These are phyloP conservation scores for Labeo rohita DNA, from an alignment of 2,113 vertebrate genomes.

Conservation along the genomic window DNA sequence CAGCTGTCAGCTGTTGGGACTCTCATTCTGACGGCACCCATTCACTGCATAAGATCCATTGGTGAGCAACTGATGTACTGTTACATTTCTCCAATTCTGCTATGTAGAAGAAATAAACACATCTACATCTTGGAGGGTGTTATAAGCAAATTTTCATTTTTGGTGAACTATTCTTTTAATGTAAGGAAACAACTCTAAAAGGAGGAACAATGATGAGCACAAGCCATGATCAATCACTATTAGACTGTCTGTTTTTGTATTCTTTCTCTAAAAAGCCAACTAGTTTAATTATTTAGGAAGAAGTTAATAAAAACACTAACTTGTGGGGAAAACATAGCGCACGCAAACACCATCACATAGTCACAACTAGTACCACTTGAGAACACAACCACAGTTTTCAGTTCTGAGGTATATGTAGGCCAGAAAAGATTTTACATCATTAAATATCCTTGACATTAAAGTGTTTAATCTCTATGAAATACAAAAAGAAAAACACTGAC, in stretches of 20 bases:
- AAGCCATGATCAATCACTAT: not conserved
- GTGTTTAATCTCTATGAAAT: not conserved
- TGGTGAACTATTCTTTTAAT: not conserved
- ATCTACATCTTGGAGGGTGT: not conserved
- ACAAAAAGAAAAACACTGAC: not conserved
- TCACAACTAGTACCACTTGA: not conserved
- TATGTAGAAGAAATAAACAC: not conserved
- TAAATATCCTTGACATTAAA: not conserved
- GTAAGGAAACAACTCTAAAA: not conserved
- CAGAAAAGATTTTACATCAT: not conserved
- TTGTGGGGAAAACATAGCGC: not conserved
- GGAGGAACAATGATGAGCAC: not conserved
- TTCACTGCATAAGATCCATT: not conserved
- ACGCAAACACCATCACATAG: not conserved
- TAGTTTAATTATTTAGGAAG: not conserved
- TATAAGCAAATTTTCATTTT: not conserved
- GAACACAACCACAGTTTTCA: not conserved
- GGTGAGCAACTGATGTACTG: not conserved
- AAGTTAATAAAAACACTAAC: not conserved
- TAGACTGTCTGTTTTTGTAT: not conserved
- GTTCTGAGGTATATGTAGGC: not conserved
- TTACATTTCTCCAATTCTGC: not conserved
- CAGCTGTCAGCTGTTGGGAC: too few relatives aligned
- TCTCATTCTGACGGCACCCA: not conserved
- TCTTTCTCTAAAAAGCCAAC: not conserved